Conservation (phyloP, 2,888 invertebrate genomes). For the Druceiella hillmani region DNA sequence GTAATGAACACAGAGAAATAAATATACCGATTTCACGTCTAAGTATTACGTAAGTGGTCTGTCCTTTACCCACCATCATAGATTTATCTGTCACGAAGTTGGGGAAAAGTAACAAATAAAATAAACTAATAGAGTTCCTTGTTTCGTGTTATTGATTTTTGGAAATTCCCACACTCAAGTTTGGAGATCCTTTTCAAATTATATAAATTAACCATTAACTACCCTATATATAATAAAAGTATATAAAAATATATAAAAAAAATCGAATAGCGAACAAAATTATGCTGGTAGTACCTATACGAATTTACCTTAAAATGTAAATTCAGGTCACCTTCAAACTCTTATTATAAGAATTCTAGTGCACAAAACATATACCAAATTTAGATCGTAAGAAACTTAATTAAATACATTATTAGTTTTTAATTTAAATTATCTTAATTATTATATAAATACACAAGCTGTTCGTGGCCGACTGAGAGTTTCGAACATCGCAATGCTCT, state of each 20-base stretch:
- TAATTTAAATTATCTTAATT: no score
- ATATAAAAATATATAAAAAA: conserved; percentile 1
- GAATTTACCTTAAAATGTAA: conserved; percentile 5
- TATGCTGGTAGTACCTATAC: conserved; percentile 1
- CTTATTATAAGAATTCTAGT: conserved; percentile 1
- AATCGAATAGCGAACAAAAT: conserved; percentile 4
- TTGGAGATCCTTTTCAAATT: no score
- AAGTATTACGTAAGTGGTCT: no score
- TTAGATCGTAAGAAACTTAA: no score
- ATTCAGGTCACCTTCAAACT: conserved; percentile 1
- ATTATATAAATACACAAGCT: conserved; percentile 1
- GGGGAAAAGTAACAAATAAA: conserved; percentile 2
- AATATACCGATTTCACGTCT: no score
- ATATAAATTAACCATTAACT: neutral
- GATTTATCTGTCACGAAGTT: conserved; percentile 4
- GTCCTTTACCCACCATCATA: no score
- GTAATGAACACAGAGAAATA: no score
- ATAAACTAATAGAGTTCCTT: conserved; percentile 2
- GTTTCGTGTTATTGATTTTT: conserved; percentile 4
- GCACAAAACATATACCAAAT: no score
- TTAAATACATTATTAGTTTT: no score
- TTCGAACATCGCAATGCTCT: conserved; percentile 2
- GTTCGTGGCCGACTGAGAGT: conserved; percentile 1
- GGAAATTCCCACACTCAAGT: no score
- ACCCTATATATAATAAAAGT: conserved; percentile 4